A percentile compares a stretch with the other conserved stretches of the same genome.
These are phyloP conservation scores for Caenorhabditis tropicalis DNA, from an alignment of 1,140 invertebrate genomes.

Conservation along the genomic window DNA sequence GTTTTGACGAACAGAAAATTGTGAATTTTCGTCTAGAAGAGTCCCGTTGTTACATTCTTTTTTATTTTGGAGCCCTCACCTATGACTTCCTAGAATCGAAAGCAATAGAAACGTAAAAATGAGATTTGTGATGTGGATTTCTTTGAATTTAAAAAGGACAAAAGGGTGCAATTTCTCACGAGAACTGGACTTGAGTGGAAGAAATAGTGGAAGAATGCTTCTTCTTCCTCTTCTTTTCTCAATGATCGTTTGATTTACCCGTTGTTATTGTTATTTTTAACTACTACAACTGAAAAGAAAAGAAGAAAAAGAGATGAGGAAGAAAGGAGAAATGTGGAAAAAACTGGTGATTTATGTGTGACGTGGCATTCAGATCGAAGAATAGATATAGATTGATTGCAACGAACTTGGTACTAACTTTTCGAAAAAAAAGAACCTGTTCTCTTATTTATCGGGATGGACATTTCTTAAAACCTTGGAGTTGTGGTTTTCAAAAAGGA, in stretches of 20 bases:
- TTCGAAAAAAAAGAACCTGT: background rate
- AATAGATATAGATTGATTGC: background rate
- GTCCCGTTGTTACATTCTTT: no score
- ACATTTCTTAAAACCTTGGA: no score
- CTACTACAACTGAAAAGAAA: background rate
- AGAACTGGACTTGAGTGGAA: conserved; percentile 35
- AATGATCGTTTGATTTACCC: conserved; percentile 41
- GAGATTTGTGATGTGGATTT: no score
- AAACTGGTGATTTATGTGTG: background rate
- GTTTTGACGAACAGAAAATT: background rate
- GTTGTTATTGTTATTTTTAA: conserved; percentile 36
- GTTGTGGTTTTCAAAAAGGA: no score
- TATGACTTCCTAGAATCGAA: no score
- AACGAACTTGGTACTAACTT: background rate
- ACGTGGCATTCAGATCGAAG: background rate
- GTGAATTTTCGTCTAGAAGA: background rate
- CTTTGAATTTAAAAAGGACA: background rate
- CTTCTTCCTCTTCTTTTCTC: background rate
- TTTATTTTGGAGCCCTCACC: no score
- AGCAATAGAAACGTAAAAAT: no score
- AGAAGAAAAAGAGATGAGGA: background rate
- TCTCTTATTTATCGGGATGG: background rate
- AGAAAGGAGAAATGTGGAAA: conserved; percentile 12
- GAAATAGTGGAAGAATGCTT: background rate
- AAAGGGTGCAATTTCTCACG: conserved; percentile 36